Conservation (phyloP, 2,888 invertebrate species). For the Drosophila cognata region DNA sequence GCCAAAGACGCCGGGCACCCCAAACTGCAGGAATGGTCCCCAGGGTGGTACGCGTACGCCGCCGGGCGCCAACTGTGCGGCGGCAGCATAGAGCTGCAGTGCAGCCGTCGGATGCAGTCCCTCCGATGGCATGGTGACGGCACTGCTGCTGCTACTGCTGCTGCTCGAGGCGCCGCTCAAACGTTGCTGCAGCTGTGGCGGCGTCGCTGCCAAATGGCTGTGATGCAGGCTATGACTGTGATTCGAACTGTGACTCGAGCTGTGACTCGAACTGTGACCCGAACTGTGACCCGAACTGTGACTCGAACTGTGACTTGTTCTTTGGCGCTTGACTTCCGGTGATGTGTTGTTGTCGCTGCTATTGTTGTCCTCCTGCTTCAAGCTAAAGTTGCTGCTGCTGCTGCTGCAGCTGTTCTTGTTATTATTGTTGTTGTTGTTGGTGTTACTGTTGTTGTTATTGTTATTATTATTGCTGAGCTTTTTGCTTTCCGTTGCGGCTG, state of each 20-base stretch:
- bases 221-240: slow-evolving; percentile 23
- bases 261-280: slow-evolving; percentile 29
- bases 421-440: slow-evolving; percentile 25
- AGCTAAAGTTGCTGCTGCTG: slow-evolving; percentile 32
- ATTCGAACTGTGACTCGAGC: slow-evolving; percentile 21
- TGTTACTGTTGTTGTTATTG: slow-evolving; percentile 24
- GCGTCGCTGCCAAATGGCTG: slow-evolving; percentile 43
- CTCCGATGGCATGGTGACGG: slow-evolving; percentile 79
- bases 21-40: slow-evolving; percentile 83
- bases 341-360: slow-evolving; percentile 25
- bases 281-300: slow-evolving; percentile 29
- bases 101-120: slow-evolving; percentile 84
- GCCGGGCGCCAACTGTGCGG: slow-evolving; percentile 83
- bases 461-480: slow-evolving; percentile 17
- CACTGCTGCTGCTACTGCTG: slow-evolving; percentile 28
- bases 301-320: slow-evolving; percentile 40
- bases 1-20: slow-evolving; percentile 83
- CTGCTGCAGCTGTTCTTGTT: slow-evolving; percentile 33
- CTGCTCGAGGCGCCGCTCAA: slow-evolving; percentile 36
- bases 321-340: slow-evolving; percentile 39
- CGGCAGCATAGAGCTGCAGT: slow-evolving; percentile 83
- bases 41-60: slow-evolving; percentile 84
- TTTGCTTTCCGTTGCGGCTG: slow-evolving; percentile 18
- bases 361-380: slow-evolving; percentile 53
- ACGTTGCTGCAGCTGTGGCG: slow-evolving; percentile 54